Evolutionary conservation across 2,888 invertebrate species (phyloP).

Genomic region (Limnephilus marmoratus): DNA sequence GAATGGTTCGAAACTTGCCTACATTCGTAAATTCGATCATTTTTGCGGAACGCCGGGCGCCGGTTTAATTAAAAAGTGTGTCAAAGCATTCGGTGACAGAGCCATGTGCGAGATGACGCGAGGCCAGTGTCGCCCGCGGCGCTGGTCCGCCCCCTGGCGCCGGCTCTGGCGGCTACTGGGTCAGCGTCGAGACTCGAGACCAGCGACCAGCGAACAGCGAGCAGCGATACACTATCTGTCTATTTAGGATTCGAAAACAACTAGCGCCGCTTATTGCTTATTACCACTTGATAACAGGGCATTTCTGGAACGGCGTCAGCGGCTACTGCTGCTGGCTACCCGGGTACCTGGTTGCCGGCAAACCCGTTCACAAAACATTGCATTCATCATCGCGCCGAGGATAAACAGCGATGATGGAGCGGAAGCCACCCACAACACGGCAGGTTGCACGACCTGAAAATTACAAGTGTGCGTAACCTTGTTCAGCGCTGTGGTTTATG

Average conservation of each 20-base stretch:
- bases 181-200: not conserved
- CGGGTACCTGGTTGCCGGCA: not conserved
- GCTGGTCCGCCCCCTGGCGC: not conserved
- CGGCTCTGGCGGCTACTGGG: not conserved
- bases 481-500: not conserved
- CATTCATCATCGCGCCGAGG: slow-evolving; percentile 26
- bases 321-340: slow-evolving; percentile 21
- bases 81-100: not conserved
- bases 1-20: not conserved
- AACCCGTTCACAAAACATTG: not conserved
- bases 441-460: not conserved
- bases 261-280: slow-evolving; percentile 2
- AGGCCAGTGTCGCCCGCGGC: not conserved
- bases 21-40: not conserved
- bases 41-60: not conserved
- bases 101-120: not conserved
- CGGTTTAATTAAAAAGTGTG: slow-evolving; percentile 1
- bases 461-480: slow-evolving; percentile 2
- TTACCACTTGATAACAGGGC: slow-evolving; percentile 32
- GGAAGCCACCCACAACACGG: not conserved
- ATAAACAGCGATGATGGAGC: not conserved
- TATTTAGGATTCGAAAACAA: slow-evolving; percentile 12
- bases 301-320: slow-evolving; percentile 9
- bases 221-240: not conserved
- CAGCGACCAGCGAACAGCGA: not conserved